Evolutionary conservation across 2,888 invertebrate species (phyloP), one percentile per base, ranked within the genome.

Genomic region (Incurvaria masculella): DNA sequence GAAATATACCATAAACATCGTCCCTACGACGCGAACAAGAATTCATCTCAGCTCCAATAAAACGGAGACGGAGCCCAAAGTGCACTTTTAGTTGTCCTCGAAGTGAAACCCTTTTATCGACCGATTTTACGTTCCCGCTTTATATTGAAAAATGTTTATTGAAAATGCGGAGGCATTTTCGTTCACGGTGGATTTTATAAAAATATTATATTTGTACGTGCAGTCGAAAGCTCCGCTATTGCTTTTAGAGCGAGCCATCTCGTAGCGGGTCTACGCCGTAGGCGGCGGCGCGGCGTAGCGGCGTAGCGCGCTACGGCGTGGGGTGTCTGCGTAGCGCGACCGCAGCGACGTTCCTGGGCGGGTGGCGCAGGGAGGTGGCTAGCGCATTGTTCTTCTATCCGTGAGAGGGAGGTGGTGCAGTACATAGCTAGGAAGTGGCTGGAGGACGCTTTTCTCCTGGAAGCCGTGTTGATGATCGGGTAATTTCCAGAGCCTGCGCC

Each of bases 21-120:
- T n/a, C n/a, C n/a, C n/a, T n/a, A n/a, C n/a, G n/a, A n/a, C n/a
- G n/a, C n/a, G n/a, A n/a, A n/a, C n/a, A n/a, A n/a, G n/a, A n/a
- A n/a, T n/a, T n/a, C n/a, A n/a, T n/a, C n/a, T n/a, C n/a, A n/a
- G n/a, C n/a, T n/a, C n/a, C n/a, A n/a, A n/a, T n/a, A n/a, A n/a
- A n/a, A n/a, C n/a, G n/a, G n/a, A n/a, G n/a, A n/a, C n/a, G n/a
- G n/a, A n/a, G n/a, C n/a, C n/a, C 23, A 14, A 59, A 69, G 65
- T 69, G 70, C 68, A 68, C 64, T 66, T 63, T 62, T 66, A 68
- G 72, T 73, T 73, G 72, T 72, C 64, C 68, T 58, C 64, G 57
- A 62, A 65, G 66, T 68, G 65, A 63, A 64, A 66, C 61, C 61
- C 65, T 67, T 72, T 73, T 33, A 33, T 14, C 33, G 14, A 14